phyloP scores from a whole-genome alignment of 1,140 invertebrate genomes.

The Olivierus martensii region DNA sequence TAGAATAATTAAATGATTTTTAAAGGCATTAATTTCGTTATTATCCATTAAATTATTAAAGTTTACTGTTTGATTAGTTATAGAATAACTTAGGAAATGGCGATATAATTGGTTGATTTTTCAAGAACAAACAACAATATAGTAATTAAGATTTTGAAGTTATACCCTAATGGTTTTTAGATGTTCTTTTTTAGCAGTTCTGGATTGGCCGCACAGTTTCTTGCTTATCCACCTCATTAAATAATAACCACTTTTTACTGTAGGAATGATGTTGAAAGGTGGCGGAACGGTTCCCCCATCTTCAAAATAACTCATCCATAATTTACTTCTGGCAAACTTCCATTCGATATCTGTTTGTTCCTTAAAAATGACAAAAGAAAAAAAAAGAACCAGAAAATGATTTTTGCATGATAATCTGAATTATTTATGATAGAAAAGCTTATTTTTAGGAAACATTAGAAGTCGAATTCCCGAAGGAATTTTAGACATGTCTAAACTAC shows the following conservation, averaged over 20 bases:
- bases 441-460: too few relatives aligned
- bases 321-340: slow-evolving; percentile 94
- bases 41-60: neutral
- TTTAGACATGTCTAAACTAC: too few relatives aligned
- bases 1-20: neutral
- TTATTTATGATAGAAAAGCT: too few relatives aligned
- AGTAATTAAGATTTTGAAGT: too few relatives aligned
- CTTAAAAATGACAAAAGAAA: slow-evolving; percentile 34
- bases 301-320: slow-evolving; percentile 99
- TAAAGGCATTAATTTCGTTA: slow-evolving; percentile 20
- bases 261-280: slow-evolving; percentile 93
- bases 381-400: too few relatives aligned
- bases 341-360: slow-evolving; percentile 94
- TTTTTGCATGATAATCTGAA: too few relatives aligned
- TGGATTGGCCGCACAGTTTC: slow-evolving; percentile 65
- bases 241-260: slow-evolving; percentile 81
- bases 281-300: slow-evolving; percentile 92
- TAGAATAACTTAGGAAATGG: too few relatives aligned
- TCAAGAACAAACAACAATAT: too few relatives aligned
- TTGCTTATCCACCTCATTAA: slow-evolving; percentile 66
- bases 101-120: too few relatives aligned
- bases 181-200: slow-evolving; percentile 74
- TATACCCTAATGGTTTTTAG: slow-evolving; percentile 78
- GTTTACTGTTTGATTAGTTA: neutral
- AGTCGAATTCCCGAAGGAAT: too few relatives aligned